Evolutionary conservation across 2,888 invertebrate genomes (phyloP).

Genomic region (Callimorpha dominula): DNA sequence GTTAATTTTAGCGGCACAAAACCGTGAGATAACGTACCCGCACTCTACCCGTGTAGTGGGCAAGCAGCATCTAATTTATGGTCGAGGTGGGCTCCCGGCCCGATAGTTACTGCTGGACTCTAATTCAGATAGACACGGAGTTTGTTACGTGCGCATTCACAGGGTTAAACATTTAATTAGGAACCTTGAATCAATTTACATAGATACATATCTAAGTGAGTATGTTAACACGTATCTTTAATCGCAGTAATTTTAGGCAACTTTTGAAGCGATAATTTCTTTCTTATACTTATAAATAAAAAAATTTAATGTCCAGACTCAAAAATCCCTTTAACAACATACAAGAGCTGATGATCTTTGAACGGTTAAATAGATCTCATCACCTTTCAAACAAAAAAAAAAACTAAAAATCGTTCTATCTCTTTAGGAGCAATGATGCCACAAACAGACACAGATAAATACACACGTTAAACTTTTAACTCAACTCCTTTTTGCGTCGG

Average conservation of each 20-base stretch:
- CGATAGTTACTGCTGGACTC: conserved; percentile 79
- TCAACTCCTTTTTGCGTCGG: too few species aligned
- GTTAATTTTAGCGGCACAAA: not conserved
- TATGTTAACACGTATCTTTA: not conserved
- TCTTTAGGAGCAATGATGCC: too few species aligned
- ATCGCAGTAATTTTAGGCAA: not conserved
- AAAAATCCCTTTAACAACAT: too few species aligned
- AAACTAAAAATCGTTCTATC: too few species aligned
- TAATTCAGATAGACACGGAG: conserved; percentile 75
- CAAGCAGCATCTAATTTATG: conserved; percentile 83
- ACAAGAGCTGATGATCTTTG: too few species aligned
- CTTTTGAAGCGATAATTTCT: not conserved
- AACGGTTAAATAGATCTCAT: too few species aligned
- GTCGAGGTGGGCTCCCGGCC: conserved; percentile 78
- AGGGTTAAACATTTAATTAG: conserved; percentile 55
- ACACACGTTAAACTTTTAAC: too few species aligned
- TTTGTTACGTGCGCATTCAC: conserved; percentile 43
- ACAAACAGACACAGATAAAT: too few species aligned
- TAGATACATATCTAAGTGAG: conserved; percentile 1
- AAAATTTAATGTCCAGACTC: too few species aligned
- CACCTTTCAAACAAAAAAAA: too few species aligned
- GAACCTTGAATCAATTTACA: conserved; percentile 47
- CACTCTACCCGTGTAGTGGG: conserved; percentile 69
- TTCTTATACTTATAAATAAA: not conserved
- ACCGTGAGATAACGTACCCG: conserved; percentile 59